These are phyloP conservation scores for Zapus hudsonius DNA, from an alignment of 2,113 vertebrate species.

Conservation along the genomic window DNA sequence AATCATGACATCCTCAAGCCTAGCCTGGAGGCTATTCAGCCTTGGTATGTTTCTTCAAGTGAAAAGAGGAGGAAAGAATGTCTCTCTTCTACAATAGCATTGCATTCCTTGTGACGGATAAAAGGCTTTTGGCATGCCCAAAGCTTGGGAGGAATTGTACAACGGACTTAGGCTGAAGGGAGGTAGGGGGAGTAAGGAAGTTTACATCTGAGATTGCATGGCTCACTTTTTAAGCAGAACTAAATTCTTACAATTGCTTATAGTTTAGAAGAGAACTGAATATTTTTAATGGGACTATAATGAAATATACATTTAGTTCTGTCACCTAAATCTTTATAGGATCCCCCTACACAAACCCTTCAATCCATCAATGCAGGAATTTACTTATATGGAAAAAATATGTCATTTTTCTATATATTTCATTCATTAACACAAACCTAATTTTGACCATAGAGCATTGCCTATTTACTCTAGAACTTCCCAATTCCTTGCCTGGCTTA, in stretches of 20 bases:
- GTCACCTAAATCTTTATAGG: conserved; percentile 35
- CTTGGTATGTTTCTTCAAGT: conserved; percentile 68
- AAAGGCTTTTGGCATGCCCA: conserved; percentile 35
- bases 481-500: neutral
- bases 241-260: conserved; percentile 33
- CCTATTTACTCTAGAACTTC: neutral
- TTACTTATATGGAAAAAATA: conserved; percentile 12
- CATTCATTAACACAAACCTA: conserved; percentile 14
- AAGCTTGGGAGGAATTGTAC: conserved; percentile 46
- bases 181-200: conserved; percentile 39
- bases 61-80: conserved; percentile 62
- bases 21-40: conserved; percentile 62
- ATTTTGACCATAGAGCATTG: neutral
- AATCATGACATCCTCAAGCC: conserved; percentile 22
- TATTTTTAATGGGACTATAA: neutral
- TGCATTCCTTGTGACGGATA: conserved; percentile 52
- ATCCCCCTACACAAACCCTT: neutral
- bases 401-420: neutral
- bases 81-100: conserved; percentile 39
- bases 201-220: conserved; percentile 27
- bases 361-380: neutral
- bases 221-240: conserved; percentile 28
- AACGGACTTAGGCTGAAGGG: neutral
- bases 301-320: neutral
- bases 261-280: conserved; percentile 20